Evolutionary conservation across 2,888 invertebrate genomes (phyloP).

Genomic region (Andrena minutula): DNA sequence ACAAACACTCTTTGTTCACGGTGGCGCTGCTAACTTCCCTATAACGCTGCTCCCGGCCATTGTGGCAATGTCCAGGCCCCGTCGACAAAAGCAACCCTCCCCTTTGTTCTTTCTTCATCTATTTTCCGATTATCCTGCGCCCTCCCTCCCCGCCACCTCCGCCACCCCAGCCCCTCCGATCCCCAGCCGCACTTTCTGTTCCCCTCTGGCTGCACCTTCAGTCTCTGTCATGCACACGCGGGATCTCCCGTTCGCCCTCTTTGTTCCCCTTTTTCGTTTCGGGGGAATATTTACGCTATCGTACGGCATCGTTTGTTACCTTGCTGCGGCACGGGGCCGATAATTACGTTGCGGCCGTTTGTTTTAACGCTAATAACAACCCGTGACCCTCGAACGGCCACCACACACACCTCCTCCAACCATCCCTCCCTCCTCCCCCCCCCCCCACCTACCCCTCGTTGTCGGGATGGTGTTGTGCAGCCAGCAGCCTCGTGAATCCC

Average conservation of each 20-base stretch:
- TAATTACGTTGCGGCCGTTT: slow-evolving; percentile 80
- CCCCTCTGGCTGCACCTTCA: neutral
- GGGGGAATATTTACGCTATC: slow-evolving; percentile 71
- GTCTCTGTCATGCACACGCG: neutral
- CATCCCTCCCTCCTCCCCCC: neutral
- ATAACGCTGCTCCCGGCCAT: slow-evolving; percentile 40
- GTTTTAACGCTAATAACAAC: slow-evolving; percentile 78
- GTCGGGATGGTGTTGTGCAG: slow-evolving; percentile 13
- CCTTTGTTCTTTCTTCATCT: slow-evolving; percentile 61
- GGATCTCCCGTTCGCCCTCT: slow-evolving; percentile 16
- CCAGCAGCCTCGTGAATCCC: slow-evolving; percentile 15
- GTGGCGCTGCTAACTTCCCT: slow-evolving; percentile 36
- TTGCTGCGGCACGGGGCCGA: slow-evolving; percentile 66
- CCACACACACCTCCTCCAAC: slow-evolving; percentile 14
- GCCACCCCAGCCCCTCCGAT: no score
- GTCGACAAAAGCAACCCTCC: slow-evolving; percentile 59
- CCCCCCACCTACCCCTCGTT: neutral
- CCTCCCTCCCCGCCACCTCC: neutral
- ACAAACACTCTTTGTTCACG: slow-evolving; percentile 59
- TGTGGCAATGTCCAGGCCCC: slow-evolving; percentile 58
- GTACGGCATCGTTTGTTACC: slow-evolving; percentile 67
- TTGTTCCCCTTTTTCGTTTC: slow-evolving; percentile 66
- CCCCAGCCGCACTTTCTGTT: neutral
- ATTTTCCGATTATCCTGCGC: slow-evolving; percentile 54
- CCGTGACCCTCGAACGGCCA: slow-evolving; percentile 56